Evolutionary conservation across 2,888 invertebrate species (phyloP).

Genomic region (Beris chalybata): DNA sequence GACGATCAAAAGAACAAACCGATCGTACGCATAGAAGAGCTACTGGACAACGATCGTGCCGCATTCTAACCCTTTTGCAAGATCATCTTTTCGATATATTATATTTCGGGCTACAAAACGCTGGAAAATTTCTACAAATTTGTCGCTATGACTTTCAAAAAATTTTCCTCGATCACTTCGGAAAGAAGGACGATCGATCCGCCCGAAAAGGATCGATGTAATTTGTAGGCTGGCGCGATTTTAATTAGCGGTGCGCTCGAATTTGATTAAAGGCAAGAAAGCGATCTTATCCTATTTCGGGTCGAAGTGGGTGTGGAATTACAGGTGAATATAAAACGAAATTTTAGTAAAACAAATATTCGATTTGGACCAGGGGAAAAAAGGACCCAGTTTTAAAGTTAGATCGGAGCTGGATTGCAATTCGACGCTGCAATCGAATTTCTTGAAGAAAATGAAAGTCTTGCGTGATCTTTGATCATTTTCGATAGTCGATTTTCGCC

Average conservation of each 20-base stretch:
- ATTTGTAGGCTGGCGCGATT: constrained; percentile 14
- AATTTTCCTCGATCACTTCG: too few species aligned
- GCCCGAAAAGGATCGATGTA: constrained; percentile 21
- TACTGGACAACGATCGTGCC: too few species aligned
- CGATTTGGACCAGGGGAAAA: too few species aligned
- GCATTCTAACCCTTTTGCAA: constrained; percentile 1
- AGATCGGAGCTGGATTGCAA: too few species aligned
- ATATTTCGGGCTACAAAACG: too few species aligned
- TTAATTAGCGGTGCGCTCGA: constrained; percentile 34
- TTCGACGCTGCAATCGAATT: too few species aligned
- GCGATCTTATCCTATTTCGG: background rate
- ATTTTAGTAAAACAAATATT: constrained; percentile 29
- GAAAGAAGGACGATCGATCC: background rate
- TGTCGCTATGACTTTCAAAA: too few species aligned
- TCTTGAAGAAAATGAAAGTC: constrained; percentile 14
- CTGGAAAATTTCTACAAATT: too few species aligned
- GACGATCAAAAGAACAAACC: too few species aligned
- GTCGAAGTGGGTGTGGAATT: constrained; percentile 15
- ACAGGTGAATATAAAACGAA: constrained; percentile 21
- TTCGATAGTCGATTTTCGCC: background rate
- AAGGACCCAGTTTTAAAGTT: too few species aligned
- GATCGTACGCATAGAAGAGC: too few species aligned
- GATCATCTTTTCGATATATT: too few species aligned
- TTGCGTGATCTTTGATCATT: background rate
- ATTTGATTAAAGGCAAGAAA: constrained; percentile 15